Conservation (phyloP, 2,888 invertebrate species). For the Cheilosia soror region DNA sequence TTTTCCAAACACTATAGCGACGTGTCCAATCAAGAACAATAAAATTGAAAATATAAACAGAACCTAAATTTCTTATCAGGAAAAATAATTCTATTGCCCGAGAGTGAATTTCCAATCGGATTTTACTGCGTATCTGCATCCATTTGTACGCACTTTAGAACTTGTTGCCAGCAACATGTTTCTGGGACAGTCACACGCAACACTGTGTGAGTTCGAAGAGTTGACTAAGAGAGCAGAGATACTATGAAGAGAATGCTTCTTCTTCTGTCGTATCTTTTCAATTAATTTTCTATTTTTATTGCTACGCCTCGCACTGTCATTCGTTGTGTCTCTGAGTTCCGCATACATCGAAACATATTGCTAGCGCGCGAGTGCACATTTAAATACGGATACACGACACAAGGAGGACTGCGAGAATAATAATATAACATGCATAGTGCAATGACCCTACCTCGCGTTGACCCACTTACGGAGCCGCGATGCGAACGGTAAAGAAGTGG, state of each 20-base stretch:
- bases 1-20: slow-evolving; percentile 6
- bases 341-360: slow-evolving; percentile 20
- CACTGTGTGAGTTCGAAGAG: slow-evolving; percentile 11
- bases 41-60: slow-evolving; percentile 37
- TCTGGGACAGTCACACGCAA: background rate
- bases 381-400: slow-evolving; percentile 49
- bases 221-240: background rate
- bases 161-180: slow-evolving; percentile 66
- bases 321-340: slow-evolving; percentile 24
- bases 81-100: background rate
- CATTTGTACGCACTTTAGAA: slow-evolving; percentile 43
- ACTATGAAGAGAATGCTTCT: slow-evolving; percentile 62
- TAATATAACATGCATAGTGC: slow-evolving; percentile 79
- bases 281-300: slow-evolving; percentile 64
- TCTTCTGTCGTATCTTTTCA: background rate
- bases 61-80: slow-evolving; percentile 54
- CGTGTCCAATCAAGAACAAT: slow-evolving; percentile 5
- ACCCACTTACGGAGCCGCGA: slow-evolving; percentile 84
- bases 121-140: background rate
- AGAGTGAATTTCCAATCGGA: slow-evolving; percentile 5
- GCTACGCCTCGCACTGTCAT: slow-evolving; percentile 54
- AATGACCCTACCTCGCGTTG: slow-evolving; percentile 84
- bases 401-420: slow-evolving; percentile 66
- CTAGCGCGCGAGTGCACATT: slow-evolving; percentile 20
- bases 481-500: slow-evolving; percentile 80